Evolutionary conservation across 2,888 invertebrate genomes (phyloP).

Genomic region (Drosophila siamana): DNA sequence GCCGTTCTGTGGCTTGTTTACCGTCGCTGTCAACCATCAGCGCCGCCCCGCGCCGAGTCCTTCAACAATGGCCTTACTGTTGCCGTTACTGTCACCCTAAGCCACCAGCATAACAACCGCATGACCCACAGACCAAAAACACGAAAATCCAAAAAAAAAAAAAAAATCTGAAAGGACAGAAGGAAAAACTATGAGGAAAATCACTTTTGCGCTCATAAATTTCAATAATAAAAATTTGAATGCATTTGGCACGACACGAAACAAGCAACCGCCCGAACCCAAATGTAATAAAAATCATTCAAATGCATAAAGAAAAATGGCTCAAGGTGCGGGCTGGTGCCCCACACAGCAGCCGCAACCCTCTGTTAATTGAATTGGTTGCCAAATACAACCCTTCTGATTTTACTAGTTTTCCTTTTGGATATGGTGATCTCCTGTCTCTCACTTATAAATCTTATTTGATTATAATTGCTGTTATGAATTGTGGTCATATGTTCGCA

Average conservation of each 20-base stretch:
- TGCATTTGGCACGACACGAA: slow-evolving; percentile 75
- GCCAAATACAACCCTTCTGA: slow-evolving; percentile 62
- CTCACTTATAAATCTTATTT: slow-evolving; percentile 48
- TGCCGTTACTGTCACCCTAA: slow-evolving; percentile 33
- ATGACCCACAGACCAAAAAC: slow-evolving; percentile 33
- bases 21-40: slow-evolving; percentile 40
- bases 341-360: slow-evolving; percentile 29
- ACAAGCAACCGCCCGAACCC: slow-evolving; percentile 51
- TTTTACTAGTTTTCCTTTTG: slow-evolving; percentile 57
- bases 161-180: slow-evolving; percentile 25
- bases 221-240: slow-evolving; percentile 82
- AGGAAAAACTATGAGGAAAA: slow-evolving; percentile 76
- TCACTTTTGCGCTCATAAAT: slow-evolving; percentile 80
- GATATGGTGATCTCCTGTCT: slow-evolving; percentile 54
- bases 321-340: slow-evolving; percentile 65
- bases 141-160: slow-evolving; percentile 20
- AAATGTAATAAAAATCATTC: slow-evolving; percentile 73
- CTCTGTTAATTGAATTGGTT: slow-evolving; percentile 70
- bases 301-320: slow-evolving; percentile 68
- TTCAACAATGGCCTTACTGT: not conserved
- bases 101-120: slow-evolving; percentile 60
- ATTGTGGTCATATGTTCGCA: slow-evolving; percentile 45
- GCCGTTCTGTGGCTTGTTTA: slow-evolving; percentile 47
- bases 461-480: slow-evolving; percentile 40
- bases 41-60: not conserved